Evolutionary conservation across 2,888 invertebrate genomes (phyloP).

Genomic region (Drosophila melanosoma): DNA sequence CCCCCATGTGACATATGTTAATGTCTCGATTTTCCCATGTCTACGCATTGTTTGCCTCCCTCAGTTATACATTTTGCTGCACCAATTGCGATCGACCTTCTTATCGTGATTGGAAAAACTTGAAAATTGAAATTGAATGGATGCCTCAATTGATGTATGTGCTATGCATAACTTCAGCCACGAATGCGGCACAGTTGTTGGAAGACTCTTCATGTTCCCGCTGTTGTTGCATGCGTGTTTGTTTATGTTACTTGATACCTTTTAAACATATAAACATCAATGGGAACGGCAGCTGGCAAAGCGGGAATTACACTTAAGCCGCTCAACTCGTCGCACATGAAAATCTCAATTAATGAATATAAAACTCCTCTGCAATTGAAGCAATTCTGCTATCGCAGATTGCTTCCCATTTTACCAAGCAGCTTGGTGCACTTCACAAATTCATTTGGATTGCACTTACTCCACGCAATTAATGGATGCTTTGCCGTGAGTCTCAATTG

Average conservation of each 20-base stretch:
- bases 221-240: not conserved
- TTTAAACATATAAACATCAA: slow-evolving; percentile 42
- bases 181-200: slow-evolving; percentile 37
- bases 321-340: slow-evolving; percentile 48
- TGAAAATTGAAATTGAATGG: slow-evolving; percentile 40
- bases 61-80: slow-evolving; percentile 13
- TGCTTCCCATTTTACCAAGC: not conserved
- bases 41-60: slow-evolving; percentile 11
- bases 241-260: slow-evolving; percentile 32
- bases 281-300: slow-evolving; percentile 48
- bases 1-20: slow-evolving; percentile 31
- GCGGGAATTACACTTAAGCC: slow-evolving; percentile 57
- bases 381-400: slow-evolving; percentile 4
- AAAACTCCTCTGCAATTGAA: slow-evolving; percentile 23
- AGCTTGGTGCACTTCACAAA: slow-evolving; percentile 21
- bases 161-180: slow-evolving; percentile 22
- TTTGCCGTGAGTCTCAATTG: slow-evolving; percentile 24
- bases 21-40: slow-evolving; percentile 33
- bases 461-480: slow-evolving; percentile 39
- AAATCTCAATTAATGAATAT: slow-evolving; percentile 53
- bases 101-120: slow-evolving; percentile 40
- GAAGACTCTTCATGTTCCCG: slow-evolving; percentile 11
- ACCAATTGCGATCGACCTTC: slow-evolving; percentile 39
- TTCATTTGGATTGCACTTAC: slow-evolving; percentile 41
- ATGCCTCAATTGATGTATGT: slow-evolving; percentile 18